Evolutionary conservation across 2,888 invertebrate species (phyloP).

Genomic region (Camponotus fellah): DNA sequence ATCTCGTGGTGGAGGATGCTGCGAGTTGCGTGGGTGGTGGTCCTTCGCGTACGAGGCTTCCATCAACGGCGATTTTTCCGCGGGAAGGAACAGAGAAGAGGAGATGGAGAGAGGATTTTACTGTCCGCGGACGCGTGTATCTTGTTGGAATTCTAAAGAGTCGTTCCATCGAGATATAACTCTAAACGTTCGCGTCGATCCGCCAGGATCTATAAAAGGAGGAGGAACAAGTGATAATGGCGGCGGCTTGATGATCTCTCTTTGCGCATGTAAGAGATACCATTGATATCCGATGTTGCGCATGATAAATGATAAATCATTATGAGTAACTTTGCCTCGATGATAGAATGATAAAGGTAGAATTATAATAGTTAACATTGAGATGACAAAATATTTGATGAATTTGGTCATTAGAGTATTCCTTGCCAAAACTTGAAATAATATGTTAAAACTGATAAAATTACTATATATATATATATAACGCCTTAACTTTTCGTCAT

Average conservation of each 20-base stretch:
- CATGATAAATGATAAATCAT: constrained; percentile 56
- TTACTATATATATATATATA: neutral
- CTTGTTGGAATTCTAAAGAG: constrained; percentile 70
- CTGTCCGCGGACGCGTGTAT: constrained; percentile 69
- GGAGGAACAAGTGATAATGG: neutral
- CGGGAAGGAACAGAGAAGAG: neutral
- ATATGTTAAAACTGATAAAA: neutral
- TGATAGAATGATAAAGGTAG: constrained; percentile 14
- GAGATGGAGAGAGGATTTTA: constrained; percentile 66
- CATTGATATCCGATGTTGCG: constrained; percentile 29
- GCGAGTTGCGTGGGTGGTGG: constrained; percentile 74
- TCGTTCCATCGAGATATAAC: constrained; percentile 50
- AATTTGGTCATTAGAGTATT: neutral
- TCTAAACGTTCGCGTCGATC: constrained; percentile 30
- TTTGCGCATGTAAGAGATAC: constrained; percentile 34
- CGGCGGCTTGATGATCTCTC: constrained; percentile 25
- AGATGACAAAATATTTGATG: neutral
- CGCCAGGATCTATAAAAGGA: constrained; percentile 46
- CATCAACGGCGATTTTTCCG: constrained; percentile 58
- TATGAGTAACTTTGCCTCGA: constrained; percentile 50
- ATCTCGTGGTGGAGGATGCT: constrained; percentile 64
- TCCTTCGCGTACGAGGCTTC: constrained; percentile 62
- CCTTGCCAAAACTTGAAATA: neutral
- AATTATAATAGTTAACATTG: neutral
- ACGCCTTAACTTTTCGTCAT: neutral